A percentile compares a stretch with the other conserved stretches of the same genome.
These are phyloP conservation scores for Eupleurogrammus muticus DNA, from an alignment of 2,797 vertebrate species.

Conservation along the genomic window DNA sequence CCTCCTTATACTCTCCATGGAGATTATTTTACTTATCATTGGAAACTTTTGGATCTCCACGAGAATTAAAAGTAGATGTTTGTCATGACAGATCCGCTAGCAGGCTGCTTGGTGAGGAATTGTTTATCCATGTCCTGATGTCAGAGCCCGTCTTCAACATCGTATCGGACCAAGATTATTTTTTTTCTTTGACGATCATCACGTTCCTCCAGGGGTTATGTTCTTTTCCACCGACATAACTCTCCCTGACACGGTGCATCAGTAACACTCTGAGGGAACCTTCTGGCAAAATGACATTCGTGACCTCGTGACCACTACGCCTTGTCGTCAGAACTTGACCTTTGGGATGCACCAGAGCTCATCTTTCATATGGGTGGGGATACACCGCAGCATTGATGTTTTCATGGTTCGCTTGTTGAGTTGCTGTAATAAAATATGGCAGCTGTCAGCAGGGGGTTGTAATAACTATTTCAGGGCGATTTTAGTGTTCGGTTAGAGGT, in stretches of 20 bases:
- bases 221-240: background rate
- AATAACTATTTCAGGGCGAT: background rate
- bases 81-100: too few relatives aligned
- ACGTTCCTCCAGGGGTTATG: too few relatives aligned
- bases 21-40: background rate
- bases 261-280: background rate
- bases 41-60: background rate
- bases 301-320: background rate
- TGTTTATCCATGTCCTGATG: background rate
- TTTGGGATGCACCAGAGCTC: background rate
- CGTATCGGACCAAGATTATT: background rate
- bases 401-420: background rate
- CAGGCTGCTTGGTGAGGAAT: background rate
- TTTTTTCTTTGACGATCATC: slow-evolving; percentile 6
- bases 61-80: background rate
- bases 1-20: too few relatives aligned
- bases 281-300: background rate
- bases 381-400: background rate
- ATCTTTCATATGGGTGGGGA: background rate
- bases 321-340: background rate
- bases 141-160: background rate
- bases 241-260: background rate
- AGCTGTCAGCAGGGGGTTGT: background rate
- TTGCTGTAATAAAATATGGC: background rate
- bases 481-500: background rate